phyloP scores from a whole-genome alignment of 2,113 vertebrate species.

The Xiphias gladius region DNA sequence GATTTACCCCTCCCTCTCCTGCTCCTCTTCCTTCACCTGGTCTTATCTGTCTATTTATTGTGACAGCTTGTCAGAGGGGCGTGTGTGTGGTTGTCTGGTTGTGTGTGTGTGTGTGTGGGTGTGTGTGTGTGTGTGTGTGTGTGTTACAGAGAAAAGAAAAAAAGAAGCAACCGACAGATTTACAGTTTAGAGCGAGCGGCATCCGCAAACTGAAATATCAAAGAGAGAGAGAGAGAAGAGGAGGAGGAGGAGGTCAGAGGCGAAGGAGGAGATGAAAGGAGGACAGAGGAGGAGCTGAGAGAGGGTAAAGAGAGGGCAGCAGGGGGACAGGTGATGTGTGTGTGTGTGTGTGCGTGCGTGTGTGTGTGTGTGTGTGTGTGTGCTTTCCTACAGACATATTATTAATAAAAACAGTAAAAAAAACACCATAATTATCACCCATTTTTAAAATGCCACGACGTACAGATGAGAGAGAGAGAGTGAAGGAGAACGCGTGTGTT shows the following conservation, averaged over 20 bases:
- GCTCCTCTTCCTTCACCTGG: constrained; percentile 61
- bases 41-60: constrained; percentile 76
- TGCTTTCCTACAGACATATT: constrained; percentile 66
- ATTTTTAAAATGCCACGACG: constrained; percentile 34
- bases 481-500: constrained; percentile 55
- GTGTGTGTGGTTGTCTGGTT: no score
- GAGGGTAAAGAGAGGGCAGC: constrained; percentile 77
- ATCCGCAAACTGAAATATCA: constrained; percentile 55
- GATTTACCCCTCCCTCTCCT: constrained; percentile 43
- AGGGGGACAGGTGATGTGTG: constrained; percentile 67
- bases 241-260: constrained; percentile 67
- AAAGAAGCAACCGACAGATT: constrained; percentile 59
- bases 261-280: constrained; percentile 71
- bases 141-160: neutral
- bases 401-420: constrained; percentile 74
- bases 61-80: constrained; percentile 71
- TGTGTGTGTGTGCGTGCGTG: constrained; percentile 47
- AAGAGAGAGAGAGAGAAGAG: constrained; percentile 38
- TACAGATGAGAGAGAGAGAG: constrained; percentile 2
- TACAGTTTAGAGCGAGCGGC: constrained; percentile 57
- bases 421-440: constrained; percentile 58
- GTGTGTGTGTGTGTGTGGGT: constrained; percentile 30
- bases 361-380: constrained; percentile 35
- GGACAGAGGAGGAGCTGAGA: constrained; percentile 64
- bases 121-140: constrained; percentile 29